phyloP scores from a whole-genome alignment of 2,113 vertebrate species.

The Zingel zingel region DNA sequence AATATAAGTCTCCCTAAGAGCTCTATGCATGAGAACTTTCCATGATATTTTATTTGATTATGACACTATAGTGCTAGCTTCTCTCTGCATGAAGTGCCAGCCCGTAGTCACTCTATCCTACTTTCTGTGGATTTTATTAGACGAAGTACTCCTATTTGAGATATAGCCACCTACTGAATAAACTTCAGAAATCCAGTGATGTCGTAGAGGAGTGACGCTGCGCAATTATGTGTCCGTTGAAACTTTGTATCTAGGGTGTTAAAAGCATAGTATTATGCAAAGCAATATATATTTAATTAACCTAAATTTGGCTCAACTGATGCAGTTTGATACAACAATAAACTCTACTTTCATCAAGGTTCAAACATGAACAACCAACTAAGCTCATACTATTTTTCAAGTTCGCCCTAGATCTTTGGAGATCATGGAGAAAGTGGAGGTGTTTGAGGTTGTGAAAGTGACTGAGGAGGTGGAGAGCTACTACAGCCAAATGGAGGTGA shows the following conservation, averaged over 20 bases:
- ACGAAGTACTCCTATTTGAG: not conserved
- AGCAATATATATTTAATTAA: not conserved
- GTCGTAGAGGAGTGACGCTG: not conserved
- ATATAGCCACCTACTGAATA: not conserved
- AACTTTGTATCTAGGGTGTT: not conserved
- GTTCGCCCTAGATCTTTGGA: slow-evolving; percentile 19
- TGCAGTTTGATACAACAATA: not conserved
- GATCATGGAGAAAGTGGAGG: slow-evolving; percentile 85
- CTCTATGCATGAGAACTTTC: not conserved
- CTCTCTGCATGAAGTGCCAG: not conserved
- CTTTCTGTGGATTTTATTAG: slow-evolving; percentile 1
- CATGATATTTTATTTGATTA: not conserved
- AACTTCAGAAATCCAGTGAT: not conserved
- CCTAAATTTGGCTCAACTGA: not conserved
- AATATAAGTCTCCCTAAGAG: not conserved
- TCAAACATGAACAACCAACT: slow-evolving; percentile 3
- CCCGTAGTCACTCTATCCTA: not conserved
- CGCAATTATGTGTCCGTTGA: not conserved
- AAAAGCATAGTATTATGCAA: not conserved
- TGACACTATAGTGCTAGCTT: not conserved
- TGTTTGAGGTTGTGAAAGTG: slow-evolving; percentile 91
- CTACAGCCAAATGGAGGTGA: slow-evolving; percentile 84
- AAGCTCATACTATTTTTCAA: not conserved
- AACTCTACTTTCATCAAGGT: not conserved
- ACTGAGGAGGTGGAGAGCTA: slow-evolving; percentile 92